Evolutionary conservation across 2,113 vertebrate species (phyloP), one percentile per base, ranked within the genome.

Genomic region (Paramisgurnus dabryanus): DNA sequence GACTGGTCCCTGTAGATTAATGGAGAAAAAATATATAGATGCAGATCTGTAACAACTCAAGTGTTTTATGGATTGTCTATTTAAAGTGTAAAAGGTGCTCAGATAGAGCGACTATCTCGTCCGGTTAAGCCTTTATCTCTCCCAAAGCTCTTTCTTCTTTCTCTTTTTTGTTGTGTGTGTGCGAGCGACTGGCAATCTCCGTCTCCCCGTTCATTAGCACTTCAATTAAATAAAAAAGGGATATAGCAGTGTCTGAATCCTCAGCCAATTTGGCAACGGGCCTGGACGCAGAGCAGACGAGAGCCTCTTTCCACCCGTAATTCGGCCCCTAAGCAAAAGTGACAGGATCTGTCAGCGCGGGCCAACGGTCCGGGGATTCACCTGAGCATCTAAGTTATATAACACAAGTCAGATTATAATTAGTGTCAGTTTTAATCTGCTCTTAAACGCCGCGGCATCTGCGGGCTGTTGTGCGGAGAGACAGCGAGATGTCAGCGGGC

Each of bases 361-460:
- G 66, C 78, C 67, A 82, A 71, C 66, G 53, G 82, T 67, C 78
- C 76, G 53, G 71, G 82, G 80, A 85, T 85, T 89, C 86, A 86
- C 86, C 87, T 89, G 87, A 86, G 85, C 85, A 84, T 82, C 82
- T 84, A 87, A 86, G 85, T 87, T 89, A 89, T 87, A 89, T 86
- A 89, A 89, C 85, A 87, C 82, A 83, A 74, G 83, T 84, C 86
- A 80, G 80, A 86, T 87, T 84, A 87, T 83, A 85, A 85, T 87
- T 85, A 86, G 85, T 87, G 86, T 87, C 85, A 85, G 81, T 79
- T 87, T 84, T 86, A 87, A 89, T 86, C 84, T 85, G 84, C 80
- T 82, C 41, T 79, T 76, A 65, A 80, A 73, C 53, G 68, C 4
- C 47, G 63, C 58, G 45, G 85, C 84, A 77, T 87, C 83, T 86